Evolutionary conservation across 30 jellyfish, hydroid and myxozoan genomes (phyloP), one percentile per base, ranked within the genome.

Genomic region (Aurelia coerulea): DNA sequence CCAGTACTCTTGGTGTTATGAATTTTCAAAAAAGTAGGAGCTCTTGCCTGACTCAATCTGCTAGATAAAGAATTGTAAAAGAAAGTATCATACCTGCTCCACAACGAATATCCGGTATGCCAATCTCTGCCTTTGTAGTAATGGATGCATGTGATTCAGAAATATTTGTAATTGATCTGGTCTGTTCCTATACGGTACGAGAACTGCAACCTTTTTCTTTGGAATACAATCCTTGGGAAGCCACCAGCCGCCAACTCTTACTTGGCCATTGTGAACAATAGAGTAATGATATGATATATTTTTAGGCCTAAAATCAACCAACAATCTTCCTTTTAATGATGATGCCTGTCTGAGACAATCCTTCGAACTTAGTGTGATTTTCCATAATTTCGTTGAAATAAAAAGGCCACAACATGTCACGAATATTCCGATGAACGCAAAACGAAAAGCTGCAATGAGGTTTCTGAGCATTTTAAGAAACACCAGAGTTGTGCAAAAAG

Each of bases 211-310:
- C n/a, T 56, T 83, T 37, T 7, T 58, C 58, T 52, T 83, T n/a
- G 86, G 68, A 32, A 83, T 46, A 50, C 92, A 83, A 69, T 53
- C 73, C 1, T 14, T 39, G 4, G 92, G 92, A 39, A 49, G 23
- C 92, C 92, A 83, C 92, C 92, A 83, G 10, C 92, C 92, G 14
- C 92, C 92, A 31, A 32, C 18, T 16, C 49, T 39, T 0, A 83
- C 92, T 1, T 31, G 2, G 9, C 90, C 83, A 3, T 65, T 53
- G 14, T 64, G 9, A 10, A 34, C 41, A 17, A 49, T 12, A 2
- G 86, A 76, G 62, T 50, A 77, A 34, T 1, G 4, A 29, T 31
- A 59, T 10, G 35, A 29, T 2, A 18, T 52, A 58, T 76, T 35
- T 12, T 14, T 16, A 19, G 60, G 73, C 9, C 39, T 52, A 29